These are phyloP conservation scores for Ectemnius lituratus DNA, from an alignment of 2,888 invertebrate genomes.

Conservation along the genomic window DNA sequence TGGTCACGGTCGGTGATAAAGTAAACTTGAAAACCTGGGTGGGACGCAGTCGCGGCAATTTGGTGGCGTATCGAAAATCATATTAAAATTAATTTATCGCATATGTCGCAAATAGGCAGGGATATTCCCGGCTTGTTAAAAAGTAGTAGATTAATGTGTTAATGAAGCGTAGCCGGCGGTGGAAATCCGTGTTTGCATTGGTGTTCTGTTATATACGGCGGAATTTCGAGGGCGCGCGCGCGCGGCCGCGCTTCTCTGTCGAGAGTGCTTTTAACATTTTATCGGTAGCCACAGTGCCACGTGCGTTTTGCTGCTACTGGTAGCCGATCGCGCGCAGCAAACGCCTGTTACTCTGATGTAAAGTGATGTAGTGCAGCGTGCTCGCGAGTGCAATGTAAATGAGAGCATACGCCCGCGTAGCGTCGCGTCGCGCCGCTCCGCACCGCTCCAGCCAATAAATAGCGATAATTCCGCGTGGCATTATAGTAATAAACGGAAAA, in stretches of 20 bases:
- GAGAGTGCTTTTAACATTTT: conserved; percentile 60
- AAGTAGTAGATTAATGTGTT: conserved; percentile 45
- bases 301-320: conserved; percentile 17
- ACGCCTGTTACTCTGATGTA: neutral
- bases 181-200: conserved; percentile 24
- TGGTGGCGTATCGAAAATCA: conserved; percentile 3
- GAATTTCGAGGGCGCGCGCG: conserved; percentile 43
- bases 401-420: conserved; percentile 53
- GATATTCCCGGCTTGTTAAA: conserved; percentile 30
- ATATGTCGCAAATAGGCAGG: conserved; percentile 27
- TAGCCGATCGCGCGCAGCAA: neutral
- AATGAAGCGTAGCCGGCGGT: conserved; percentile 33
- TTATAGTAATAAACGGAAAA: conserved; percentile 73
- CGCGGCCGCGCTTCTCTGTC: too few relatives aligned
- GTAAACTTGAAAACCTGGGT: neutral
- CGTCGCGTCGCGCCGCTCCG: too few relatives aligned
- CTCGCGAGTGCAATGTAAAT: conserved; percentile 37
- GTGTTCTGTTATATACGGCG: conserved; percentile 55
- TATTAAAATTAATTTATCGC: conserved; percentile 45
- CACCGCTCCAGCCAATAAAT: conserved; percentile 69
- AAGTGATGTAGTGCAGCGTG: conserved; percentile 23
- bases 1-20: neutral
- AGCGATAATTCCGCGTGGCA: conserved; percentile 69
- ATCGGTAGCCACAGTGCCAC: conserved; percentile 46
- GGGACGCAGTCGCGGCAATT: neutral